Conservation (phyloP, 2,888 invertebrate genomes). For the Rotaria magnacalcarata region DNA sequence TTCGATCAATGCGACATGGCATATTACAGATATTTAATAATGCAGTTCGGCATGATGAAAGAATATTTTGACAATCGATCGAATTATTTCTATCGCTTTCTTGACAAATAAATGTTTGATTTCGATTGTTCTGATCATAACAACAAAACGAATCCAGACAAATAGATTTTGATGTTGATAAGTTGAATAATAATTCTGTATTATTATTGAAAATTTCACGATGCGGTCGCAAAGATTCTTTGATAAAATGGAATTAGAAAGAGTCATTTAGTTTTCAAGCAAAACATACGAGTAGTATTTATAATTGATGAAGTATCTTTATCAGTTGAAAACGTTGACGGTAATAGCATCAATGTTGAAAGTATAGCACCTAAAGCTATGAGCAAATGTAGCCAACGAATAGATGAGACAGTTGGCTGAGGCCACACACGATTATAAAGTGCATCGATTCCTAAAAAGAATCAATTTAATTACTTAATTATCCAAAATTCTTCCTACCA, state of each 20-base stretch:
- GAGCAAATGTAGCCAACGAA: conserved; percentile 25
- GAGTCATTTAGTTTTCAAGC: not conserved
- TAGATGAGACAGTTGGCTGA: not conserved
- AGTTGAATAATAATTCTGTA: not conserved
- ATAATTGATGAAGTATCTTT: not conserved
- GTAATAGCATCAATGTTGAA: not conserved
- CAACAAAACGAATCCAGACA: not conserved
- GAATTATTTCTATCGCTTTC: not conserved
- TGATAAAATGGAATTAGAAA: not conserved
- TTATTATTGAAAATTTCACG: not conserved
- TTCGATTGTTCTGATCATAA: not conserved
- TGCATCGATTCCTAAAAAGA: not conserved
- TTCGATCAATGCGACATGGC: too few relatives aligned
- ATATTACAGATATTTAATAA: not conserved
- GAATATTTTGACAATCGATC: not conserved
- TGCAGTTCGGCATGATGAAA: not conserved
- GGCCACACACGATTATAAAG: conserved; percentile 25
- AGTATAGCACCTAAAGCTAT: not conserved
- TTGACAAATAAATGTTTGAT: not conserved
- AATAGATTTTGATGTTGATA: too few relatives aligned
- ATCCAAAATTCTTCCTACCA: not conserved
- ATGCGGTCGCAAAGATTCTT: not conserved
- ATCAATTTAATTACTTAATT: not conserved
- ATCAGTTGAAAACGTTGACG: not conserved
- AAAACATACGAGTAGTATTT: not conserved